Conservation (phyloP, 2,797 vertebrate genomes). For the Myripristis jacobus region DNA sequence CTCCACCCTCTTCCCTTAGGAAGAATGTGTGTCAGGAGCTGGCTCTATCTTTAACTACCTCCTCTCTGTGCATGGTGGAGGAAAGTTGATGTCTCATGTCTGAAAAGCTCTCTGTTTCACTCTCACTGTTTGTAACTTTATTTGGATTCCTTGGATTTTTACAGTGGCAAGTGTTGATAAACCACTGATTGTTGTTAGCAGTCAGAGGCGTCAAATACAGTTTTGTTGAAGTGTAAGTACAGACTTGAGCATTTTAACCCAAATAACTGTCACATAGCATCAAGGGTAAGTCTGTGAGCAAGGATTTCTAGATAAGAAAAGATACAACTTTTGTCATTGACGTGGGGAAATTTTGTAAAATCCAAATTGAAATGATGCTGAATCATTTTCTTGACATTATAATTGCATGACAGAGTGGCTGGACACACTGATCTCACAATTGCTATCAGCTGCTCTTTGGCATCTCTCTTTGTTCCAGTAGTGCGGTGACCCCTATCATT, state of each 20-base stretch:
- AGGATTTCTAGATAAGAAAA: too few species aligned
- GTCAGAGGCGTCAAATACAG: neutral
- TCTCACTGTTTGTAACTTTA: conserved; percentile 36
- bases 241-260: conserved; percentile 5
- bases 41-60: conserved; percentile 51
- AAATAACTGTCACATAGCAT: conserved; percentile 16
- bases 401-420: neutral
- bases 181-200: conserved; percentile 7
- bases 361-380: too few species aligned
- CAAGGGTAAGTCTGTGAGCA: conserved; percentile 17
- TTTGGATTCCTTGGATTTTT: conserved; percentile 42
- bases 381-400: neutral
- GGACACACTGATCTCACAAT: neutral
- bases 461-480: conserved; percentile 7
- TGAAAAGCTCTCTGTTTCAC: conserved; percentile 30
- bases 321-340: too few species aligned
- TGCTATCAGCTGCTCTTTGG: neutral
- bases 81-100: conserved; percentile 22
- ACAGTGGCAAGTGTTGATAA: conserved; percentile 29
- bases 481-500: conserved; percentile 2
- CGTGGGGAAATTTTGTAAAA: too few species aligned
- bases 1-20: conserved; percentile 63
- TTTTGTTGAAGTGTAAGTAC: neutral
- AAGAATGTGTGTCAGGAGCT: conserved; percentile 70
- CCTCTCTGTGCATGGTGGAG: conserved; percentile 35